phyloP scores from a whole-genome alignment of 37 sponge, comb jelly and placozoan species.

The Mnemiopsis leidyi region DNA sequence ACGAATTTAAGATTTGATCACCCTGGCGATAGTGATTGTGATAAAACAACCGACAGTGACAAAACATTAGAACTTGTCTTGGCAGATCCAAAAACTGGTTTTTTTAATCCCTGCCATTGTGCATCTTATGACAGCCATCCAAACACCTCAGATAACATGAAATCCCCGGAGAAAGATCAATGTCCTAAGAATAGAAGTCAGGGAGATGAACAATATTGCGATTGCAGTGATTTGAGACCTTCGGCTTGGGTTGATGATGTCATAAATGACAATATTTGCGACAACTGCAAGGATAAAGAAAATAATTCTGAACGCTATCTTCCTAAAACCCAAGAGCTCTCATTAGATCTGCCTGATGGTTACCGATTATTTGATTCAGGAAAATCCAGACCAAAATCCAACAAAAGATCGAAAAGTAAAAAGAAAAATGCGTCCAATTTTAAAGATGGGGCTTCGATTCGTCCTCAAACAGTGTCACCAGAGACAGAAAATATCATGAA shows the following conservation, averaged over 20 bases:
- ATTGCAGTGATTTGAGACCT: not conserved
- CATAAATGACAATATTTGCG: constrained; percentile 4
- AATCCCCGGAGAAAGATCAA: not conserved
- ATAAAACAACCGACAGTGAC: not conserved
- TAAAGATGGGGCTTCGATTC: not conserved
- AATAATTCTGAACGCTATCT: not conserved
- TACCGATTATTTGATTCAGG: not conserved
- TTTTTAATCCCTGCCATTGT: not conserved
- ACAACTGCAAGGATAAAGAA: not conserved
- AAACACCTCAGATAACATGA: not conserved
- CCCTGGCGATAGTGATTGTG: not conserved
- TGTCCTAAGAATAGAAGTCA: not conserved
- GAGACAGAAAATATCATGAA: constrained; percentile 29
- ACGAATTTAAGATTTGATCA: not conserved
- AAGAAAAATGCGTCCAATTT: not conserved
- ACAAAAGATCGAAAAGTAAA: not conserved
- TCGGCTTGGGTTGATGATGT: constrained; percentile 40
- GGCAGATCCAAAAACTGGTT: constrained; percentile 34
- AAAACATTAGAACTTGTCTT: not conserved
- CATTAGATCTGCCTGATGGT: not conserved
- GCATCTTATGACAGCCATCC: constrained; percentile 47
- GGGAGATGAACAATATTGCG: not conserved
- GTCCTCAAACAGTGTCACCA: not conserved
- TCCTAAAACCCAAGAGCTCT: not conserved
- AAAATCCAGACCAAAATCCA: not conserved